Percentiles rank a stretch among this genome's conserved stretches.
phyloP scores from a whole-genome alignment of 2,888 invertebrate genomes.

The Epirrita christyi region DNA sequence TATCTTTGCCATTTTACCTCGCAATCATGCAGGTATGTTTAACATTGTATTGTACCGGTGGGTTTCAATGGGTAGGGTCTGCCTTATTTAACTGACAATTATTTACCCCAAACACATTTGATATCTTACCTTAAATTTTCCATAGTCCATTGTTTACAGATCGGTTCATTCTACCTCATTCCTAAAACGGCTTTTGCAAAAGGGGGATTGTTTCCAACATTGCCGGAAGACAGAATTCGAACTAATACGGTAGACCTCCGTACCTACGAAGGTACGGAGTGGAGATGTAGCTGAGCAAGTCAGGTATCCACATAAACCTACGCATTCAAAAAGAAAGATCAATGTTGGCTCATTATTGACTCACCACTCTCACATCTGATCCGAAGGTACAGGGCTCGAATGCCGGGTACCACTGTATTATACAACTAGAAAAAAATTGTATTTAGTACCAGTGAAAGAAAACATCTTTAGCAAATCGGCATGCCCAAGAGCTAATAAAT shows the following conservation, averaged over 20 bases:
- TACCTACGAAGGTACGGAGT: slow-evolving; percentile 4
- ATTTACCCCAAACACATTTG: slow-evolving; percentile 22
- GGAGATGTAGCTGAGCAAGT: slow-evolving; percentile 11
- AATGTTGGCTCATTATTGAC: neutral
- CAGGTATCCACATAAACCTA: neutral
- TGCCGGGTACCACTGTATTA: no score
- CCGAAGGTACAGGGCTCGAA: no score
- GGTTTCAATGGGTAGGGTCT: slow-evolving; percentile 6
- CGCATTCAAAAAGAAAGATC: neutral
- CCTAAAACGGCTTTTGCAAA: slow-evolving; percentile 66
- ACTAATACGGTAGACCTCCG: slow-evolving; percentile 55
- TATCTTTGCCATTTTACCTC: no score
- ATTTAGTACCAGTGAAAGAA: no score
- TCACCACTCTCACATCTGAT: no score
- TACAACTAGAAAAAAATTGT: no score
- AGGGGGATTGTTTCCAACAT: slow-evolving; percentile 74
- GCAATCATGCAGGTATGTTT: no score
- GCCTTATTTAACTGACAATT: slow-evolving; percentile 21
- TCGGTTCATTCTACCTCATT: slow-evolving; percentile 46
- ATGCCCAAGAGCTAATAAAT: no score
- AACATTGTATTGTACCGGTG: neutral
- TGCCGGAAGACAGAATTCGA: slow-evolving; percentile 73
- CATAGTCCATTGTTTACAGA: slow-evolving; percentile 45
- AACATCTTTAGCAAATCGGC: no score
- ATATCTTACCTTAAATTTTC: slow-evolving; percentile 21